Base-by-base conservation (phyloP, 2,113 vertebrate genomes). In the Struthidea cinerea region DNA sequence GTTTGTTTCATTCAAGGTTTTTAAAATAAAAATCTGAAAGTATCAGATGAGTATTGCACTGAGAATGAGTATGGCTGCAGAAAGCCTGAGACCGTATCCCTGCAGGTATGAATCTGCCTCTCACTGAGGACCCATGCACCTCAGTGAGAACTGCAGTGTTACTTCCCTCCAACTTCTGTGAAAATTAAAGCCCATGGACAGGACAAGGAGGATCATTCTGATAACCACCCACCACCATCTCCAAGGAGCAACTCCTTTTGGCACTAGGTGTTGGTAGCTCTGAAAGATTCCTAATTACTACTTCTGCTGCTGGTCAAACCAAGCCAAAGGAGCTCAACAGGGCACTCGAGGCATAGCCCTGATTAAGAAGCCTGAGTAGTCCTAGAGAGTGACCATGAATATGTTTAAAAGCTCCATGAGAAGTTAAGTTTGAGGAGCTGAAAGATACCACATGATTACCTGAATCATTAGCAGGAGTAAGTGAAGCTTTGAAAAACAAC, bases 261-360 rank as follows among this genome's bases (percentile, higher is more conserved):
- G 52, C 41, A 52, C 27, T 35, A 52, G 13, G 6, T 30, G 30
- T n/a, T 16, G 42, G 47, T 42, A 44, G 28, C 22, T 64, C 67
- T 44, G 60, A 49, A 90, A 85, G 33, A 80, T n/a, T 70, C 17
- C 52, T 46, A 47, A 57, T 50, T 42, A 47, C 7, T 76, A 10
- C 18, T 70, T 60, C 44, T 92, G 41, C 8, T 81, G 19, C 61
- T 30, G 47, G 35, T 78, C 59, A 84, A 83, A 69, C 30, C 46
- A 65, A 73, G 60, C 20, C 88, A 84, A 67, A 88, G 64, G 10
- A 88, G 20, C 35, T 42, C 53, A 74, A 18, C 13, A 39, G 33
- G 41, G 26, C 32, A 65, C 23, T 61, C 0, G 0, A 83, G 42
- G 17, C 6, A 9, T 4, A 59, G 60, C 18, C 28, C 33, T n/a